Percentiles rank a stretch among this genome's conserved stretches.
Conservation (phyloP, 2,113 vertebrate genomes). For the Hippocampus guttulatus region DNA sequence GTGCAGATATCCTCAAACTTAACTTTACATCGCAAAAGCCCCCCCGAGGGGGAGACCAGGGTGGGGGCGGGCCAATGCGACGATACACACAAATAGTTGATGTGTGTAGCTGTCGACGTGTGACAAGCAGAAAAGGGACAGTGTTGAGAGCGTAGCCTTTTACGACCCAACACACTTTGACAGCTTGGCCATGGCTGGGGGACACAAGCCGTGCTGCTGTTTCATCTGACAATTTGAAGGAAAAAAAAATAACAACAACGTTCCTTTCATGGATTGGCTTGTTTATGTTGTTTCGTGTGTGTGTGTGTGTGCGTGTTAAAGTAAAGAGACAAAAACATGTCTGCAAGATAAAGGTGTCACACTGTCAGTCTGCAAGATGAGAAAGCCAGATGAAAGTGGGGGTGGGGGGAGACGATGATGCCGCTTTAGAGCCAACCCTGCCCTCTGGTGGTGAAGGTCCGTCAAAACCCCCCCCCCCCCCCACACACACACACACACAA, state of each 20-base stretch:
- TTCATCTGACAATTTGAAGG: constrained; percentile 66
- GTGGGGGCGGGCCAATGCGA: constrained; percentile 44
- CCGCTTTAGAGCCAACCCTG: constrained; percentile 72
- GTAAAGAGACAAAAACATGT: constrained; percentile 54
- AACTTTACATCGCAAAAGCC: constrained; percentile 41
- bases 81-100: constrained; percentile 53
- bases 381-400: constrained; percentile 57
- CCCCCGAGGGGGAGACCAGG: constrained; percentile 25
- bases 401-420: constrained; percentile 46
- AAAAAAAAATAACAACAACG: constrained; percentile 39
- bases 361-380: constrained; percentile 60
- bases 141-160: constrained; percentile 70
- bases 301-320: constrained; percentile 25
- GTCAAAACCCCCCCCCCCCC: too few relatives aligned
- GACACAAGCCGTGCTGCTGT: constrained; percentile 65
- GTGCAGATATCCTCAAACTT: constrained; percentile 50
- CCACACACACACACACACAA: too few relatives aligned
- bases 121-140: constrained; percentile 74
- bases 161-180: constrained; percentile 74
- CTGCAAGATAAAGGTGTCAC: constrained; percentile 50
- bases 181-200: constrained; percentile 71
- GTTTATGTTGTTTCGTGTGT: constrained; percentile 51
- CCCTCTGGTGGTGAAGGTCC: constrained; percentile 64
- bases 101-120: constrained; percentile 61
- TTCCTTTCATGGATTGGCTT: constrained; percentile 52